A percentile compares a stretch with the other conserved stretches of the same genome.
Evolutionary conservation across 2,797 vertebrate species (phyloP).

Genomic region (Dallia pectoralis): DNA sequence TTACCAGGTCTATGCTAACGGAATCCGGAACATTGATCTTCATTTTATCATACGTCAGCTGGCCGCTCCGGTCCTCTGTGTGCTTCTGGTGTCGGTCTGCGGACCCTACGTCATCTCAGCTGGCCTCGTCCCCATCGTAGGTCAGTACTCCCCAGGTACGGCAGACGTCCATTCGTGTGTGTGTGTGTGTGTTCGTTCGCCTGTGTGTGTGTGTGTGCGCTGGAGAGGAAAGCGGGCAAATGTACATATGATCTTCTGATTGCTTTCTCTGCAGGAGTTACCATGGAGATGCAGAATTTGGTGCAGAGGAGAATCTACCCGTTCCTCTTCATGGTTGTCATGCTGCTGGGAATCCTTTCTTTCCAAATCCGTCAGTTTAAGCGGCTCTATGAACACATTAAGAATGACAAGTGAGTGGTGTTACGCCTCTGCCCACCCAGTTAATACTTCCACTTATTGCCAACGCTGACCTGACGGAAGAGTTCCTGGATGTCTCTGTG

Average conservation of each 20-base stretch:
- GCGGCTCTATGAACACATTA: slow-evolving; percentile 99
- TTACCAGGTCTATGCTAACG: slow-evolving; percentile 93
- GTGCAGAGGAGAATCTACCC: slow-evolving; percentile 98
- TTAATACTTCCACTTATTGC: not conserved
- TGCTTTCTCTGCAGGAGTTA: slow-evolving; percentile 77
- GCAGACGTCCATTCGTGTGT: not conserved
- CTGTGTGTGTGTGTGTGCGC: not conserved
- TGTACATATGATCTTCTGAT: not conserved
- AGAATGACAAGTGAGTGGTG: slow-evolving; percentile 94
- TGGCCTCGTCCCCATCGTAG: slow-evolving; percentile 87
- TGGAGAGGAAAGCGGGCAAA: not conserved
- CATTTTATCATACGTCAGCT: slow-evolving; percentile 95
- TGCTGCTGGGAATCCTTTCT: slow-evolving; percentile 93
- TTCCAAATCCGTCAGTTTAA: slow-evolving; percentile 99
- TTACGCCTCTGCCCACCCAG: not conserved
- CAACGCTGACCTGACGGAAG: not conserved
- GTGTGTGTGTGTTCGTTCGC: not conserved
- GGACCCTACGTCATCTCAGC: slow-evolving; percentile 92
- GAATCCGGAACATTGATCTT: slow-evolving; percentile 97
- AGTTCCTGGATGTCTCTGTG: slow-evolving; percentile 43
- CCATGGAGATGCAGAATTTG: slow-evolving; percentile 94
- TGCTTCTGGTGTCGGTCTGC: slow-evolving; percentile 91
- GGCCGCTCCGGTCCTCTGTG: slow-evolving; percentile 93
- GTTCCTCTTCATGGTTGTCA: slow-evolving; percentile 94
- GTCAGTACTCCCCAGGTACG: slow-evolving; percentile 46